phyloP scores from a whole-genome alignment of 2,113 vertebrate species.

The Microtus ochrogaster region DNA sequence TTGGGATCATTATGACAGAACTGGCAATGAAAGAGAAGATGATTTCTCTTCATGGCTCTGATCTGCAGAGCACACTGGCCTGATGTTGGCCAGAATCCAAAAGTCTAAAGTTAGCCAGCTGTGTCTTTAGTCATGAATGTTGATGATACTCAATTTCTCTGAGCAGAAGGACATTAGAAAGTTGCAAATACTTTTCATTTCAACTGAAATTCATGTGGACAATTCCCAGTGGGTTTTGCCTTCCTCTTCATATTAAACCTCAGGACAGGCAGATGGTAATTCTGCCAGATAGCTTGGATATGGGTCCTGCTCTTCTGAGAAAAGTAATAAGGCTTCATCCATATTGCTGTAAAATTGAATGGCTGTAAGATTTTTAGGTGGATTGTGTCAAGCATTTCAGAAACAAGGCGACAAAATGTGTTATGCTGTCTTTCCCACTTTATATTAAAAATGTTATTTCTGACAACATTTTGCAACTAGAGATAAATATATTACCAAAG shows the following conservation, averaged over 20 bases:
- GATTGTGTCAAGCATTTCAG: not conserved
- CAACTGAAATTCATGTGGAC: conserved; percentile 20
- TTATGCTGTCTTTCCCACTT: not conserved
- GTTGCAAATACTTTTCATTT: conserved; percentile 31
- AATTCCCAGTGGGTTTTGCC: not conserved
- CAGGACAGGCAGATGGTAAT: conserved; percentile 44
- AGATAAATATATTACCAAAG: not conserved
- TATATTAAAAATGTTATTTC: not conserved
- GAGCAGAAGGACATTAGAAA: conserved; percentile 17
- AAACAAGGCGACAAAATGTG: not conserved
- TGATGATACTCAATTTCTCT: not conserved
- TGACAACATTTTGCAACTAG: not conserved
- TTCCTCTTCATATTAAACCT: conserved; percentile 51
- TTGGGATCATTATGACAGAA: conserved; percentile 34
- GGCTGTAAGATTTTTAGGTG: not conserved
- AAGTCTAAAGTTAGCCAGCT: conserved; percentile 15
- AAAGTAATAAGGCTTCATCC: not conserved
- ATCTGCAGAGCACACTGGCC: not conserved
- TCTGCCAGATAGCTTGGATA: not conserved
- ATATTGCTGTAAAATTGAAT: not conserved
- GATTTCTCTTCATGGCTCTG: not conserved
- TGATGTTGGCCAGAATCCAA: conserved; percentile 9
- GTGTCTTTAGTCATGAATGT: not conserved
- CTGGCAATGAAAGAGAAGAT: not conserved
- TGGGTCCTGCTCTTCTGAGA: not conserved